Evolutionary conservation across 2,888 invertebrate genomes (phyloP).

Genomic region (Drosophila anceps): DNA sequence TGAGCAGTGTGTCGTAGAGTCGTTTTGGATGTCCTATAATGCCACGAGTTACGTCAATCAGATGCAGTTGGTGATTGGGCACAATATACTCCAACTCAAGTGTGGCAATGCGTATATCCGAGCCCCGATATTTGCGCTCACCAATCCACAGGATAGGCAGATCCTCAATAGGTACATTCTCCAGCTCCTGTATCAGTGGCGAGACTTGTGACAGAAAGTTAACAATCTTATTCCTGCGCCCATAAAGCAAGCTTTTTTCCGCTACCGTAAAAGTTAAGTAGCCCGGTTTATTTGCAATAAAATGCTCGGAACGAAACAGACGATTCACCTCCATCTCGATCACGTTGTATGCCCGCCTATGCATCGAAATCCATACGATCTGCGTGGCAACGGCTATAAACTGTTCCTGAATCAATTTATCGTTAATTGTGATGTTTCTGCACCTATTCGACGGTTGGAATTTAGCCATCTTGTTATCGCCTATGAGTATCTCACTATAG

Average conservation of each 20-base stretch:
- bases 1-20: conserved; percentile 81
- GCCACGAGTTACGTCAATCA: conserved; percentile 82
- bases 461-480: conserved; percentile 68
- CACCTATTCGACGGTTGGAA: conserved; percentile 71
- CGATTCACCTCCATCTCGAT: conserved; percentile 84
- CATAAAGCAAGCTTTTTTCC: conserved; percentile 81
- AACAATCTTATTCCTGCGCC: conserved; percentile 71
- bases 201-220: conserved; percentile 83
- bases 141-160: conserved; percentile 84
- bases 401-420: conserved; percentile 77
- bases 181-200: conserved; percentile 82
- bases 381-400: conserved; percentile 81
- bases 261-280: conserved; percentile 63
- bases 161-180: conserved; percentile 70
- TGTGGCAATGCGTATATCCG: conserved; percentile 75
- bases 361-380: conserved; percentile 83
- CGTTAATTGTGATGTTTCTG: conserved; percentile 75
- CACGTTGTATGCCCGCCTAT: conserved; percentile 78
- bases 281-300: conserved; percentile 68
- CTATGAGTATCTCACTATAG: conserved; percentile 81
- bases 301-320: conserved; percentile 84
- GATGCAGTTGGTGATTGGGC: conserved; percentile 77
- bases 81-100: conserved; percentile 83
- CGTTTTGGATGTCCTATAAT: conserved; percentile 83
- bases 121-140: conserved; percentile 83